Base-by-base conservation (phyloP, 2,113 vertebrate species). In the Galeopterus variegatus region DNA sequence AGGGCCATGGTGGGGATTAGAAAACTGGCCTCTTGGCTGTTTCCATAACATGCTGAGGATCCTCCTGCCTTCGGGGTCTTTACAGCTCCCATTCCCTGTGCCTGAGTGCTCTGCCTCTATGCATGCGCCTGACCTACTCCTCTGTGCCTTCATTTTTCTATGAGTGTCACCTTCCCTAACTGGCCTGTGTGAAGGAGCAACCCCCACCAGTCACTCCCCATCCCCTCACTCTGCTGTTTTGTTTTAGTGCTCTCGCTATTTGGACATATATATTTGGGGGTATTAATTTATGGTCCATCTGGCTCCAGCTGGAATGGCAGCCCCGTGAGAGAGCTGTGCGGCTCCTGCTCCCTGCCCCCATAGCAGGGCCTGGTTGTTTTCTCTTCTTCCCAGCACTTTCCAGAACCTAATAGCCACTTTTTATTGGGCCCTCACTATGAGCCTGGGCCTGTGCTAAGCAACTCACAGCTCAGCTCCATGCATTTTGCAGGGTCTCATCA, bases 41-140 rank as follows among this genome's bases (percentile, higher is more conserved):
- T 95, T 81, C 76, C 72, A 90, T 54, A 83, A n/a, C 84, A 50
- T 81, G 88, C 89, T 48, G 76, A 94, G 83, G 60, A 26, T 65
- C 33, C 50, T 73, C 45, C 18, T 94, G 80, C 73, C 65, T 65
- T n/a, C 18, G 14, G 65, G 50, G 54, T 26, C 65, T 77, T 58
- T 1, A 26, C 13, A 33, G 45, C 18, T 21, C 10, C 50, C 52
- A 18, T 41, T 80, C 70, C 33, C 5, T 54, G 28, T 21, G 9
- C 21, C 72, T n/a, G 48, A 41, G 12, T 21, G 21, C 31, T 62
- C n/a, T 28, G 83, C 86, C 48, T 70, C 70, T 4, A 1, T 0
- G 6, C 15, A 1, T 13, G 21, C 11, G 2, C 56, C 45, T 65
- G 18, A 6, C 14, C 15, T 14, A 15, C 11, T n/a, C 65, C 33